Conservation (phyloP, 2,797 vertebrate species). For the Gambelia wislizenii region DNA sequence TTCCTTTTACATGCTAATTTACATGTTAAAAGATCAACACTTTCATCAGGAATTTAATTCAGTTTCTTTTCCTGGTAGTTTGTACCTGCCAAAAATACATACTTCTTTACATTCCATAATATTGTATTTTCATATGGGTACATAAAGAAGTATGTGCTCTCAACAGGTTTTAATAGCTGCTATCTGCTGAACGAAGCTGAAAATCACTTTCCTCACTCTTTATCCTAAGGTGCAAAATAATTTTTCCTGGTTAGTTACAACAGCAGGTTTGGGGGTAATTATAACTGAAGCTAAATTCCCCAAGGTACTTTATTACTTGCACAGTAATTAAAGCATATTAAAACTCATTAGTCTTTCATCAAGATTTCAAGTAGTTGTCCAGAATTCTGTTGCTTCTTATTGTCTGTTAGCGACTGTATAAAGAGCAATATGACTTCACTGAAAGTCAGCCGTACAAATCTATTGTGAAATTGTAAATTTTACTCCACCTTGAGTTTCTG, state of each 20-base stretch:
- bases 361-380: slow-evolving; percentile 55
- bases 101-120: slow-evolving; percentile 99
- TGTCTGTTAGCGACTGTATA: slow-evolving; percentile 54
- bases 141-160: slow-evolving; percentile 99
- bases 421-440: slow-evolving; percentile 18
- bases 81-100: slow-evolving; percentile 98
- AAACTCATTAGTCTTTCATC: slow-evolving; percentile 59
- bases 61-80: slow-evolving; percentile 78
- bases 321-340: slow-evolving; percentile 47
- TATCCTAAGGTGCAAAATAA: slow-evolving; percentile 51
- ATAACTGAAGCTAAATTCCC: slow-evolving; percentile 44
- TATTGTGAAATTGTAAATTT: slow-evolving; percentile 55
- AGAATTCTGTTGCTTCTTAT: slow-evolving; percentile 56
- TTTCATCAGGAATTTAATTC: slow-evolving; percentile 68
- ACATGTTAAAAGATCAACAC: slow-evolving; percentile 63
- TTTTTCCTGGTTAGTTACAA: slow-evolving; percentile 49
- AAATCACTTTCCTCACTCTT: slow-evolving; percentile 59
- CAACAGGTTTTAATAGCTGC: slow-evolving; percentile 84
- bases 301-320: slow-evolving; percentile 78
- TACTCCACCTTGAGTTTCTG: slow-evolving; percentile 55
- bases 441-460: slow-evolving; percentile 47
- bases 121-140: slow-evolving; percentile 99
- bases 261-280: slow-evolving; percentile 29
- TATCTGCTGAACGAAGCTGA: slow-evolving; percentile 64
- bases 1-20: slow-evolving; percentile 65